A percentile compares a stretch with the other conserved stretches of the same genome.
Evolutionary conservation across 2,888 invertebrate genomes (phyloP).

Genomic region (Trichogramma evanescens): DNA sequence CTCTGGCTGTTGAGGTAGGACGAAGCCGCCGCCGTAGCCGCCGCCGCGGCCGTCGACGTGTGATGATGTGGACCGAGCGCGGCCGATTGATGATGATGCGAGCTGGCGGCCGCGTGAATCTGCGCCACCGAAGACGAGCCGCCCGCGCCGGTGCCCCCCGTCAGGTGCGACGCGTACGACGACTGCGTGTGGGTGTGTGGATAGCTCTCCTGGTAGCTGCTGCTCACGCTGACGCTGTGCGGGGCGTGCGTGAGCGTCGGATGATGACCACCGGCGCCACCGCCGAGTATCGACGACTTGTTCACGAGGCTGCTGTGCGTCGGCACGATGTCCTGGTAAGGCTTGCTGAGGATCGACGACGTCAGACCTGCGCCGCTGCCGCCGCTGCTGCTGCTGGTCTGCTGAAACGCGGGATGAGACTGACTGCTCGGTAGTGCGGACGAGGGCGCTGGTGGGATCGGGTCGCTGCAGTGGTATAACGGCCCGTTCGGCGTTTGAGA

Average conservation of each 20-base stretch:
- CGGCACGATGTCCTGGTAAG: background rate
- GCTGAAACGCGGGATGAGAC: constrained; percentile 44
- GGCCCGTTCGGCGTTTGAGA: constrained; percentile 47
- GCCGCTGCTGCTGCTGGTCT: constrained; percentile 39
- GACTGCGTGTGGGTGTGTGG: constrained; percentile 50
- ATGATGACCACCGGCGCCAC: too few relatives aligned
- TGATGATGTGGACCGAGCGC: constrained; percentile 24
- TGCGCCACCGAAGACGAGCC: too few relatives aligned
- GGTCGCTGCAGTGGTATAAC: constrained; percentile 55
- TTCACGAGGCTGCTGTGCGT: constrained; percentile 14
- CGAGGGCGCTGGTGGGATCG: constrained; percentile 48
- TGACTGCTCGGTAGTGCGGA: constrained; percentile 38
- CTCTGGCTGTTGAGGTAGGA: constrained; percentile 34
- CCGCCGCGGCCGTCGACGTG: constrained; percentile 29
- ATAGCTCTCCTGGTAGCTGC: constrained; percentile 49
- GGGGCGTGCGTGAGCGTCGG: too few relatives aligned
- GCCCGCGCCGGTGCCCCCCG: constrained; percentile 33
- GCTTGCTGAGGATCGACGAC: background rate
- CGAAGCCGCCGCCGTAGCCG: background rate
- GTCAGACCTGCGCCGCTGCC: constrained; percentile 27
- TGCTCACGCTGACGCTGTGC: constrained; percentile 12
- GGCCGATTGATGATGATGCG: constrained; percentile 25
- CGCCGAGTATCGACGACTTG: too few relatives aligned
- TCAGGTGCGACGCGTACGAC: constrained; percentile 38
- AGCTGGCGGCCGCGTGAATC: background rate